Evolutionary conservation across 2,113 vertebrate genomes (phyloP), one percentile per base, ranked within the genome.

Genomic region (Notothenia coriiceps): DNA sequence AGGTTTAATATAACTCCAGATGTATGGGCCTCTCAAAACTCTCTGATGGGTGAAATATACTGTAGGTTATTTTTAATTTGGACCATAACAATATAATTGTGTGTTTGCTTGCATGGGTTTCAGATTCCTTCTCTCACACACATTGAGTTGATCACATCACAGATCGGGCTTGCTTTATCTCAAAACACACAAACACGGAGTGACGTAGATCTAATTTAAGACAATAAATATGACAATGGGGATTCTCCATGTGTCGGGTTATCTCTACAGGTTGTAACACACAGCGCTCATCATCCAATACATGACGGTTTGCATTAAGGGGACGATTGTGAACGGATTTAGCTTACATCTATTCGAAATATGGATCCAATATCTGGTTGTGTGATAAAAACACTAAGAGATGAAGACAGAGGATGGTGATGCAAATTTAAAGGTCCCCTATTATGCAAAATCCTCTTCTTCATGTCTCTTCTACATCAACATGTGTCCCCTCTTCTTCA

Each of bases 361-460:
- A 10, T 5, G 10, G 17, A 51, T 35, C 51, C 64, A 1, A 51
- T n/a, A 65, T 56, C 65, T 14, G 20, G 3, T 57, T 67, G 35
- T 64, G 55, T 65, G 70, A 86, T 77, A 70, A 82, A 62, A 70
- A 49, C n/a, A 56, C 40, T 20, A 77, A 71, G 47, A n/a, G 10
- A n/a, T 17, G 1, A 57, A 70, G 64, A 51, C 10, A 40, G 12
- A 17, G 14, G 4, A 56, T 51, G 4, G 70, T 63, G 40, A 55
- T 22, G 17, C 50, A n/a, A 61, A 40, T 25, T 25, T 25, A 25
- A 25, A 25, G 25, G 25, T 25, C 25, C 2, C 25, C 25, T 25
- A 25, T 25, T 25, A 25, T 25, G 25, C 25, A 25, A 25, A 25
- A 25, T 25, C 25, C 25, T 2, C 25, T 25, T 25, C 2, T 25